A percentile compares a stretch with the other conserved stretches of the same genome.
phyloP scores from a whole-genome alignment of 2,888 invertebrate genomes.

The Aricia artaxerxes region DNA sequence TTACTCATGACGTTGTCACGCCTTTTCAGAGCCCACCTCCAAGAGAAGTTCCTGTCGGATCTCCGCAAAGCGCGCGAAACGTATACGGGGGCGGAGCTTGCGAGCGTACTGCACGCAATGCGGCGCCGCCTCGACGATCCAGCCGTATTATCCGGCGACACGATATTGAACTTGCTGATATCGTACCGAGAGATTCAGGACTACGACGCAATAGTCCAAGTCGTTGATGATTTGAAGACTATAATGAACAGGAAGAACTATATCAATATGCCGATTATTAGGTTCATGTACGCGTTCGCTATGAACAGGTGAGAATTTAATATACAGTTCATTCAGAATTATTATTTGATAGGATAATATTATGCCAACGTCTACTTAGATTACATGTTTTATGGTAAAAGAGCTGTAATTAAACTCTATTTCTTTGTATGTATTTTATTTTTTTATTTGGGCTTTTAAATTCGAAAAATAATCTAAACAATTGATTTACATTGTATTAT shows the following conservation, averaged over 20 bases:
- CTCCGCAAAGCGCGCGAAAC: conserved; percentile 94
- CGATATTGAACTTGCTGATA: conserved; percentile 95
- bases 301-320: conserved; percentile 86
- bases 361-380: too few relatives aligned
- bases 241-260: conserved; percentile 94
- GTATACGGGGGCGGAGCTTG: conserved; percentile 89
- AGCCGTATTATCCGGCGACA: conserved; percentile 96
- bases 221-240: conserved; percentile 95
- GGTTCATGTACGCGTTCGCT: conserved; percentile 97
- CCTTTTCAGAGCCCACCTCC: conserved; percentile 91
- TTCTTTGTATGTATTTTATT: too few relatives aligned
- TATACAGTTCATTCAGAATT: too few relatives aligned
- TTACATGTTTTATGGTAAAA: too few relatives aligned
- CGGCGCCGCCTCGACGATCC: conserved; percentile 97
- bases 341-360: too few relatives aligned
- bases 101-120: conserved; percentile 92
- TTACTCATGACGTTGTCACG: background rate
- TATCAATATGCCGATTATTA: conserved; percentile 93
- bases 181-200: conserved; percentile 96
- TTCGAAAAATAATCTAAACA: too few relatives aligned
- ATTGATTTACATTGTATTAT: too few relatives aligned
- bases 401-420: too few relatives aligned
- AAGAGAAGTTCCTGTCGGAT: conserved; percentile 97
- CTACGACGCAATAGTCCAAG: conserved; percentile 97
- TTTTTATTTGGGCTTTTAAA: too few relatives aligned